Conservation (phyloP, 2,888 invertebrate genomes). For the Amiota minor region DNA sequence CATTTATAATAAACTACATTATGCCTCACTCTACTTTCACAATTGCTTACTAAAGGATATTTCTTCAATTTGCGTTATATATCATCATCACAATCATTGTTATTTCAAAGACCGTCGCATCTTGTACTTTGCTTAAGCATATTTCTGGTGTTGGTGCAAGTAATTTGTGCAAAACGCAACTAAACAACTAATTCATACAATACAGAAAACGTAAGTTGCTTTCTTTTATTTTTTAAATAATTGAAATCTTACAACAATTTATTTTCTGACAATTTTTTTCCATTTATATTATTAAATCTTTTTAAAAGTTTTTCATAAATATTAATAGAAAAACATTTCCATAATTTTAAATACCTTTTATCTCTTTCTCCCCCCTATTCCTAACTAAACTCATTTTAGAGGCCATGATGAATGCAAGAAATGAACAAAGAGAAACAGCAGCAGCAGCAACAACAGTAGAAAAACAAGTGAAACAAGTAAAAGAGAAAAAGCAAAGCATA, state of each 20-base stretch:
- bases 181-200: neutral
- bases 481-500: constrained; percentile 15
- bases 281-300: too few species aligned
- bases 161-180: constrained; percentile 6
- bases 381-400: neutral
- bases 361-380: too few species aligned
- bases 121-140: constrained; percentile 5
- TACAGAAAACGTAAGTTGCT: neutral
- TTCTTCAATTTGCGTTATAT: constrained; percentile 22
- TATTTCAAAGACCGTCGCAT: neutral
- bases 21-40: neutral
- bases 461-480: neutral
- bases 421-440: neutral
- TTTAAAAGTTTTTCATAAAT: too few species aligned
- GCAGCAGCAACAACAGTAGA: constrained; percentile 21
- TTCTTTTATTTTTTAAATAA: too few species aligned
- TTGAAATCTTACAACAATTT: too few species aligned
- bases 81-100: neutral
- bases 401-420: neutral
- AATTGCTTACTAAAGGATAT: constrained; percentile 17
- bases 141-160: constrained; percentile 23
- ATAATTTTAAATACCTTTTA: too few species aligned
- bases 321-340: too few species aligned
- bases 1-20: neutral
- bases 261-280: too few species aligned